Evolutionary conservation across 2,113 vertebrate genomes (phyloP).

Genomic region (Mus spicilegus): DNA sequence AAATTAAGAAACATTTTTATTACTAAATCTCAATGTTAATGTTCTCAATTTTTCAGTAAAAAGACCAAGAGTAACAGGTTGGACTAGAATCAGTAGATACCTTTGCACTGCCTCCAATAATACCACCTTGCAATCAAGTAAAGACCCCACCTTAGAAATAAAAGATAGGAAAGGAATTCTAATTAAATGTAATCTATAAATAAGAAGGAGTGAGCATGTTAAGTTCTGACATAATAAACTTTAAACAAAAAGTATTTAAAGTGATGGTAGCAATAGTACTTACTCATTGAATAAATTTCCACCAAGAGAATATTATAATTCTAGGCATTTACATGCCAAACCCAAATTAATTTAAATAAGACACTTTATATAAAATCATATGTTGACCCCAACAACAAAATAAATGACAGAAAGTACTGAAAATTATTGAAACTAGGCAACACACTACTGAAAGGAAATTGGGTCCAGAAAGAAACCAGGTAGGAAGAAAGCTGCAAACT

Average conservation of each 20-base stretch:
- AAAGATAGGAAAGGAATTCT: neutral
- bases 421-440: neutral
- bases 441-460: neutral
- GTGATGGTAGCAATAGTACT: neutral
- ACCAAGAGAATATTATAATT: neutral
- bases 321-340: neutral
- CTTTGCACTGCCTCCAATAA: neutral
- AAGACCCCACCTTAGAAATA: neutral
- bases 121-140: neutral
- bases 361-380: neutral
- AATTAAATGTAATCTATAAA: neutral
- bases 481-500: neutral
- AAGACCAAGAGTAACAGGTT: neutral
- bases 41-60: neutral
- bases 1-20: neutral
- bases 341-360: neutral
- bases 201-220: neutral
- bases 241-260: neutral
- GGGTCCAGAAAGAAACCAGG: neutral
- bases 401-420: neutral
- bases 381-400: neutral
- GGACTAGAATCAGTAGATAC: neutral
- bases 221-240: neutral
- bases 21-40: neutral
- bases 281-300: neutral